Conservation (phyloP, 2,888 invertebrate species). For the Drosophila dives region DNA sequence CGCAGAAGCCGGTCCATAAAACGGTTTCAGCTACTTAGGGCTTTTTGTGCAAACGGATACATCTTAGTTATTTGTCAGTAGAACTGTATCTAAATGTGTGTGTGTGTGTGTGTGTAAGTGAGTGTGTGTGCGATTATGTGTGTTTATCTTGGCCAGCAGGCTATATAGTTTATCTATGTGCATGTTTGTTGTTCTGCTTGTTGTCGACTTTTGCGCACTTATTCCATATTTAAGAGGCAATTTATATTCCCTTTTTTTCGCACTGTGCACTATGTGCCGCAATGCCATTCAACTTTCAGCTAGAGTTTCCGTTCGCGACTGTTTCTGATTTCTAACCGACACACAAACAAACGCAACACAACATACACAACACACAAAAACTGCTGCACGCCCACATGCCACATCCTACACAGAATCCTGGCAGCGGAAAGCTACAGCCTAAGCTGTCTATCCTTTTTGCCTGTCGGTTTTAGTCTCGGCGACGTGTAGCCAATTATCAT, state of each 20-base stretch:
- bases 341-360: constrained; percentile 16
- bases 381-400: constrained; percentile 35
- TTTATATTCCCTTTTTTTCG: constrained; percentile 83
- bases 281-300: constrained; percentile 79
- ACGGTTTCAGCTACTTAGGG: constrained; percentile 55
- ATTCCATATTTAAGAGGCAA: constrained; percentile 84
- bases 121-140: constrained; percentile 20
- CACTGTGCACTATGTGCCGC: constrained; percentile 47
- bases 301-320: constrained; percentile 75
- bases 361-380: constrained; percentile 30
- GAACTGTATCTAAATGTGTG: constrained; percentile 12
- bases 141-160: constrained; percentile 76
- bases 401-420: constrained; percentile 18
- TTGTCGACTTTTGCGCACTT: constrained; percentile 79
- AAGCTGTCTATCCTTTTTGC: constrained; percentile 59
- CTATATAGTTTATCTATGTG: constrained; percentile 80
- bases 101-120: neutral
- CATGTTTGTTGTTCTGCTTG: constrained; percentile 67
- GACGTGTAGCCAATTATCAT: constrained; percentile 76
- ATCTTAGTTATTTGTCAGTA: constrained; percentile 60
- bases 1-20: constrained; percentile 40
- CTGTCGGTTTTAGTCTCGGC: constrained; percentile 60
- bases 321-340: constrained; percentile 69
- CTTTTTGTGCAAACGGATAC: constrained; percentile 59
- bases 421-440: constrained; percentile 35